Evolutionary conservation across 2,113 vertebrate species (phyloP), one percentile per base, ranked within the genome.

Genomic region (Bos indicus): DNA sequence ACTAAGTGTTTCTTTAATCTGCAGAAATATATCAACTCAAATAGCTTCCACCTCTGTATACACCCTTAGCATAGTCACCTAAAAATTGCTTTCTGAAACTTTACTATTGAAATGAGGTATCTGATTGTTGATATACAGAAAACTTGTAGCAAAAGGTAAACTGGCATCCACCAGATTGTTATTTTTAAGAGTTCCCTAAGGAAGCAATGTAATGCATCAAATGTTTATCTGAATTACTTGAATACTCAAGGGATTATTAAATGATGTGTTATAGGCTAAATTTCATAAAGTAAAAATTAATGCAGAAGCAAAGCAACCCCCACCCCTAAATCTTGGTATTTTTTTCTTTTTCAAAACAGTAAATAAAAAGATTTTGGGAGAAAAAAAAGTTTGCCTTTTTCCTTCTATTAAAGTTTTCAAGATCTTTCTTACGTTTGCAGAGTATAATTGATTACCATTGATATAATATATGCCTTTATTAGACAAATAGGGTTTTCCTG

Each of bases 1-100:
- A 96, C 93, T 96, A 97, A 98, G 48, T 97, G 43, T 92, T 92
- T 71, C 88, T 92, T 97, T 96, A 96, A 94, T 97, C 92, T 97
- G 95, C 40, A 82, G 36, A 96, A 90, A 95, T 97, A 90, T 54
- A 96, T 96, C 83, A 97, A 91, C 25, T 51, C 83, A 94, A 95
- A 96, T 56, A 95, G 19, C 30, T 91, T 78, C 60, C 19, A 62
- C 12, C 9, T 52, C 54, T 57, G 4, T 43, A 52, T 54, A 54
- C 6, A 86, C 43, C 56, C 17, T 82, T 62, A 82, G 51, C 10
- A 93, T 95, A 92, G 30, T 88, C 54, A 94, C 16, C 7, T 40
- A 93, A 95, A 92, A 96, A 89, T 78, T 88, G 15, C 25, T 86
- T 97, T 88, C 90, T 74, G 28, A 36, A 90, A 77, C 21, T 97